These are phyloP conservation scores for Leptobrachium ailaonicum DNA, from an alignment of 2,113 vertebrate species.

Conservation along the genomic window DNA sequence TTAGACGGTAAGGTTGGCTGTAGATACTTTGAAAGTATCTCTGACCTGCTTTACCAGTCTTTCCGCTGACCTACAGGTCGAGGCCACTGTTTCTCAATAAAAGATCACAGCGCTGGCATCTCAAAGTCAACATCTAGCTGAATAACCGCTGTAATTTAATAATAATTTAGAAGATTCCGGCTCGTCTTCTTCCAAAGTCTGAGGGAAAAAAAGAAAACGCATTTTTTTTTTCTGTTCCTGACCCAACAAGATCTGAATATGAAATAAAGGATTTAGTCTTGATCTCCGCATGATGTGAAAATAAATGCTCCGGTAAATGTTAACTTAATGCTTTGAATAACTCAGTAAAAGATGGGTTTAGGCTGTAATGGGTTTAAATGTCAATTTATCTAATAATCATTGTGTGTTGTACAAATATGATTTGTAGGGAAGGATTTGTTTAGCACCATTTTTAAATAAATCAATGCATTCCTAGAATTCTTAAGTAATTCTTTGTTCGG, in stretches of 20 bases:
- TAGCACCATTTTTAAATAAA: constrained; percentile 81
- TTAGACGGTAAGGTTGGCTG: constrained; percentile 61
- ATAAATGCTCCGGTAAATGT: constrained; percentile 81
- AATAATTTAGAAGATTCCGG: constrained; percentile 80
- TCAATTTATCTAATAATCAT: constrained; percentile 86
- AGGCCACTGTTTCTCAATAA: constrained; percentile 79
- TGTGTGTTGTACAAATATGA: constrained; percentile 79
- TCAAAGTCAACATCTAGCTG: constrained; percentile 81
- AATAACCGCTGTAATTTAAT: constrained; percentile 79
- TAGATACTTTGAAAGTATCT: constrained; percentile 73
- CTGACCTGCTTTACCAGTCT: constrained; percentile 69
- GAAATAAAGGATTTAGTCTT: constrained; percentile 84
- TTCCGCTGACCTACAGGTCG: constrained; percentile 76
- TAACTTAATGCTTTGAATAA: constrained; percentile 83
- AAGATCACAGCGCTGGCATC: constrained; percentile 82
- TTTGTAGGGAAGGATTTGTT: constrained; percentile 79
- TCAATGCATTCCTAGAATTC: constrained; percentile 76
- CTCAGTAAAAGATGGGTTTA: constrained; percentile 82
- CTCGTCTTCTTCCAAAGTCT: constrained; percentile 76
- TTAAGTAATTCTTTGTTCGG: constrained; percentile 68
- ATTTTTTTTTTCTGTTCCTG: constrained; percentile 73
- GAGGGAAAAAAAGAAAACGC: constrained; percentile 72
- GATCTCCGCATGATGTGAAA: constrained; percentile 77
- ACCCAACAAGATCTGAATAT: constrained; percentile 82
- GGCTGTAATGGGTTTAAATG: constrained; percentile 82